Percentiles rank a stretch among this genome's conserved stretches.
Conservation (phyloP, 2,113 vertebrate genomes). For the Petromus typicus region DNA sequence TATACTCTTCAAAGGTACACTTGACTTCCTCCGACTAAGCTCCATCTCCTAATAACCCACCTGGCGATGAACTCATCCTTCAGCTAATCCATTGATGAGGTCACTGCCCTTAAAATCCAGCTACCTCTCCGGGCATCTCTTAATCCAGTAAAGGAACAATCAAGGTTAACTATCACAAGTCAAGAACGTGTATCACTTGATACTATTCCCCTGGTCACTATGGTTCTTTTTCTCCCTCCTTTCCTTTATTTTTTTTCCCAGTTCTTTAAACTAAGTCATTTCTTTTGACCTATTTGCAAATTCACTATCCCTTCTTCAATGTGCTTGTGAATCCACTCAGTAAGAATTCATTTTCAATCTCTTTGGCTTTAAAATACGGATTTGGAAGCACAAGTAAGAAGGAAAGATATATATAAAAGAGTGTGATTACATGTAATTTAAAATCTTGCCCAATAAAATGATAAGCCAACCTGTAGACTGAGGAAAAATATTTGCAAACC, state of each 20-base stretch:
- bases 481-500: no score
- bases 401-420: neutral
- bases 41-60: neutral
- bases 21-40: neutral
- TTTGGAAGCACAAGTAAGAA: neutral
- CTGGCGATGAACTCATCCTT: neutral
- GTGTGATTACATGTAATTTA: neutral
- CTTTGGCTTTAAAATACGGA: neutral
- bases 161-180: neutral
- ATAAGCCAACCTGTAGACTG: neutral
- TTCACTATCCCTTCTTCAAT: neutral
- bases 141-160: neutral
- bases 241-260: neutral
- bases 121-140: neutral
- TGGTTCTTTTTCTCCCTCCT: neutral
- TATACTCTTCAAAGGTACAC: neutral
- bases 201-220: neutral
- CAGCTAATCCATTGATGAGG: neutral
- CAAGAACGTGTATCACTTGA: neutral
- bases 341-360: neutral
- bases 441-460: neutral
- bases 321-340: neutral
- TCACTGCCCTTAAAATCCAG: neutral
- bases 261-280: neutral
- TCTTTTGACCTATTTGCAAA: neutral